Conservation (phyloP, 2,797 vertebrate species). For the Lutjanus argentimaculatus region DNA sequence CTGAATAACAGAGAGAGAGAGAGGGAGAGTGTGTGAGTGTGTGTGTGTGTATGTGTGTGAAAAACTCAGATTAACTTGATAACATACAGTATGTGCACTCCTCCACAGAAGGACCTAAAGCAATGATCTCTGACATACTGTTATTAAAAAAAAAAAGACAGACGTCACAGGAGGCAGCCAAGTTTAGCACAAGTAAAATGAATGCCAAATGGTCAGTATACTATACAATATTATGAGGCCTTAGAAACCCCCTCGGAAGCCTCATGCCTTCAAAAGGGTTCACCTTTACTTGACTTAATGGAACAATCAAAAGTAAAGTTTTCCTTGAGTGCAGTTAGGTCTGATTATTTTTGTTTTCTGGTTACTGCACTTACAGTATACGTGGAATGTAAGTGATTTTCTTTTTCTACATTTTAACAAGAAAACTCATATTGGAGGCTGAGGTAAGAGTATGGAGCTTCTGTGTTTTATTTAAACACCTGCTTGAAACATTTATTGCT, state of each 20-base stretch:
- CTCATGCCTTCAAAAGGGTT: neutral
- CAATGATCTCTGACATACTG: slow-evolving; percentile 20
- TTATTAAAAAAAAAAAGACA: neutral
- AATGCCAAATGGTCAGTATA: neutral
- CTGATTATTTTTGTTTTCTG: neutral
- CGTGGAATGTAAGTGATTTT: neutral
- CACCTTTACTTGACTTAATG: slow-evolving; percentile 33
- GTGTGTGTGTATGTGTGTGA: neutral
- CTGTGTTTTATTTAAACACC: neutral
- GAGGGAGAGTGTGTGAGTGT: neutral
- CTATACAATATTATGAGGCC: slow-evolving; percentile 12
- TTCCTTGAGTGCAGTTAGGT: neutral
- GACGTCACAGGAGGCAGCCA: neutral
- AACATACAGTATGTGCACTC: slow-evolving; percentile 26
- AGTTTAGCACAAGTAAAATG: slow-evolving; percentile 13
- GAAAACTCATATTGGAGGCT: neutral
- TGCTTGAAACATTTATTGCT: neutral
- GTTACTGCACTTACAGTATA: neutral
- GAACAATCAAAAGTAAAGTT: slow-evolving; percentile 16
- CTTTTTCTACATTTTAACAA: neutral
- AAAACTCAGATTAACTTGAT: slow-evolving; percentile 38
- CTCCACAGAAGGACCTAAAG: slow-evolving; percentile 25
- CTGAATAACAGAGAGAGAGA: slow-evolving; percentile 42
- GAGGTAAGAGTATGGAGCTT: neutral
- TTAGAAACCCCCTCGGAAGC: neutral